Conservation (phyloP, 2,797 vertebrate species). For the Sebastes nivosus region DNA sequence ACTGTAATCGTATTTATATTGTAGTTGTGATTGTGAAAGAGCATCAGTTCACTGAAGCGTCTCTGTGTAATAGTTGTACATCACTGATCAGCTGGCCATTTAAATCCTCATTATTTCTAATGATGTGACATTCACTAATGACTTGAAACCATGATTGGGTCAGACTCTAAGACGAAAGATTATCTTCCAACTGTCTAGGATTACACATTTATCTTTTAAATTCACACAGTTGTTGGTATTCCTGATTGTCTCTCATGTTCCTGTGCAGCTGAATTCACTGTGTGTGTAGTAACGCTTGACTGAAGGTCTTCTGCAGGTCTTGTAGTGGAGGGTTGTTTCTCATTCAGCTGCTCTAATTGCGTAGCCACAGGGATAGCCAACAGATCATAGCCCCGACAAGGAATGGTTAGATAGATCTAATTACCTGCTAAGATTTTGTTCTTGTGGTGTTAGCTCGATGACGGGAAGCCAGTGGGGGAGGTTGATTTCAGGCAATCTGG, state of each 20-base stretch:
- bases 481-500: constrained; percentile 71
- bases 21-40: neutral
- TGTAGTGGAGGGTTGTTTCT: constrained; percentile 23
- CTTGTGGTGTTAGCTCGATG: constrained; percentile 57
- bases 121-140: neutral
- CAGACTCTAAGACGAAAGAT: neutral
- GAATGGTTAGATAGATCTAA: constrained; percentile 67
- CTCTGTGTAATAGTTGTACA: neutral
- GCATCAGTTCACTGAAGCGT: neutral
- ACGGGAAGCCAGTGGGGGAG: constrained; percentile 55
- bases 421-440: constrained; percentile 65
- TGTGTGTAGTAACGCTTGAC: neutral
- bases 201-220: neutral
- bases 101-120: constrained; percentile 14
- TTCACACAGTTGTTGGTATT: neutral
- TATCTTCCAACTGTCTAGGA: neutral
- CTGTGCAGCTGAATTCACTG: constrained; percentile 24
- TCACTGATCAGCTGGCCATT: neutral
- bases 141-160: neutral
- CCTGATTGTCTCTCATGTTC: neutral
- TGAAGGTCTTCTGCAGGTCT: constrained; percentile 1
- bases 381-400: constrained; percentile 58
- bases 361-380: constrained; percentile 52
- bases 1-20: neutral
- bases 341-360: constrained; percentile 52